phyloP scores from a whole-genome alignment of 2,797 vertebrate genomes.

The Coregonus suidteri region DNA sequence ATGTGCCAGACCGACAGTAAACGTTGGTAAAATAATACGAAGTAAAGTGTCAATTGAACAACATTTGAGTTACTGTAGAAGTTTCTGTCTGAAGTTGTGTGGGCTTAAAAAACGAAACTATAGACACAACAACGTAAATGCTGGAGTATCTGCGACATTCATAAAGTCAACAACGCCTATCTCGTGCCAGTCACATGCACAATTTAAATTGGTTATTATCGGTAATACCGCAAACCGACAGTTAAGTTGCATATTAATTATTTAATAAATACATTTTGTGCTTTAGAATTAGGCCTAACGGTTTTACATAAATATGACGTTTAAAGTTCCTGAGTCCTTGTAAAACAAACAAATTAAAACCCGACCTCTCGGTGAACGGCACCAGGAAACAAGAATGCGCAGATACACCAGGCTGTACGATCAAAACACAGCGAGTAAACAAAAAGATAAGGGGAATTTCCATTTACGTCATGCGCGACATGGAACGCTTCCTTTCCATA shows the following conservation, averaged over 20 bases:
- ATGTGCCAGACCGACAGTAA: too few relatives aligned
- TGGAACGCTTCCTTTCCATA: neutral
- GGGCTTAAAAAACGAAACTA: slow-evolving; percentile 9
- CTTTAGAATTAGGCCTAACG: neutral
- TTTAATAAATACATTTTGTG: neutral
- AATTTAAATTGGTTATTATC: neutral
- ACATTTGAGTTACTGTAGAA: neutral
- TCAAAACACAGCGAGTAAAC: slow-evolving; percentile 10
- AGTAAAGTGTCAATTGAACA: neutral
- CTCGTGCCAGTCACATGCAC: neutral
- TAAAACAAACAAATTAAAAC: neutral
- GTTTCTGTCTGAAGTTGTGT: neutral
- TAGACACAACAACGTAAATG: slow-evolving; percentile 1
- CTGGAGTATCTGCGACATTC: neutral
- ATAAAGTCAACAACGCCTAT: neutral
- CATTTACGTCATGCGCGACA: slow-evolving; percentile 62
- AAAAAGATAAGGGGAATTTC: slow-evolving; percentile 67
- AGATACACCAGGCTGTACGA: neutral
- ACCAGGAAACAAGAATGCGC: neutral
- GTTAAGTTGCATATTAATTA: neutral
- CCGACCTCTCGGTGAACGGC: neutral
- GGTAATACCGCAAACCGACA: neutral
- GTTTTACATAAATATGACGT: neutral
- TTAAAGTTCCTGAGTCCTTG: neutral
- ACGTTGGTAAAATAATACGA: neutral